These are phyloP conservation scores for Hemibagrus guttatus DNA, from an alignment of 2,797 vertebrate genomes.

Conservation along the genomic window DNA sequence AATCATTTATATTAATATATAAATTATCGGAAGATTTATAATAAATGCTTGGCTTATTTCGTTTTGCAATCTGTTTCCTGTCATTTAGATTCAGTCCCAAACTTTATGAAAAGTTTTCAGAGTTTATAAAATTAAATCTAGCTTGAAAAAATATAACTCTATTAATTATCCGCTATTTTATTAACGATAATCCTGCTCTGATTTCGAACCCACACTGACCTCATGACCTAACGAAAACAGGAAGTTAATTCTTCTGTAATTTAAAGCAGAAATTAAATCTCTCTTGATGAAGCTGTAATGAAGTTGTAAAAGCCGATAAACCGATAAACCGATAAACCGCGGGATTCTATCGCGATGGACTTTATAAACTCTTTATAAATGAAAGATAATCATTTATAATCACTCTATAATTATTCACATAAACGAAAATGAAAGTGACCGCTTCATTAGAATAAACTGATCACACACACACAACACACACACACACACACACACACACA, in stretches of 20 bases:
- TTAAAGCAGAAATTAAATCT: no score
- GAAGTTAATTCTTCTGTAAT: neutral
- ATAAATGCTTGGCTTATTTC: no score
- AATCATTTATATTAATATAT: no score
- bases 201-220: neutral
- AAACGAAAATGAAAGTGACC: neutral
- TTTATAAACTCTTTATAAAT: neutral
- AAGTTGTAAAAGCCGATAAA: no score
- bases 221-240: neutral
- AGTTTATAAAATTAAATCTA: neutral
- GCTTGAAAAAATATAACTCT: neutral
- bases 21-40: no score
- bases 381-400: neutral
- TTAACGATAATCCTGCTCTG: neutral
- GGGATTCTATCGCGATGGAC: neutral
- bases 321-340: neutral
- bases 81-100: no score
- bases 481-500: neutral
- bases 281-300: neutral
- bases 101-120: no score
- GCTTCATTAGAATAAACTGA: neutral
- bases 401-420: neutral
- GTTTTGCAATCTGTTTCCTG: no score
- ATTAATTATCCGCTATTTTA: neutral
- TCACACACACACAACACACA: neutral